These are phyloP conservation scores for Congeria kusceri DNA, from an alignment of 2,888 invertebrate genomes.

Conservation along the genomic window DNA sequence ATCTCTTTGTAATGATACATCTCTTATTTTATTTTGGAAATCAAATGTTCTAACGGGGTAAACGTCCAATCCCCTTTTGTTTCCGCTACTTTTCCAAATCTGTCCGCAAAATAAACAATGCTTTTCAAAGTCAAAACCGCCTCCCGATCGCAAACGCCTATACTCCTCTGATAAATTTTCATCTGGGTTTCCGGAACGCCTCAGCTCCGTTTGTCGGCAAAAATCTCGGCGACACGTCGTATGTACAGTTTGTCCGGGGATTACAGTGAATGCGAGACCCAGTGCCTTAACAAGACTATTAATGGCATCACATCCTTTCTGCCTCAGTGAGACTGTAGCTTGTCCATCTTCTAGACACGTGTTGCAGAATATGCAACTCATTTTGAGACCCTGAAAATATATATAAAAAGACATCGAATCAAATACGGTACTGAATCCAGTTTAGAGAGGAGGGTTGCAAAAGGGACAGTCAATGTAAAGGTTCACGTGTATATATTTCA, in stretches of 20 bases:
- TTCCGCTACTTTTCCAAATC: constrained; percentile 6
- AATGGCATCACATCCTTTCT: constrained; percentile 13
- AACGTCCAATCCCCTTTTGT: constrained; percentile 8
- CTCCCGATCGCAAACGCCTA: neutral
- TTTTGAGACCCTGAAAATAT: too few relatives aligned
- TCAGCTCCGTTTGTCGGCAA: neutral
- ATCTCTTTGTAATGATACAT: constrained; percentile 11
- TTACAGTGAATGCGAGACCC: neutral
- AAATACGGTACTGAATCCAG: too few relatives aligned
- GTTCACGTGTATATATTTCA: too few relatives aligned
- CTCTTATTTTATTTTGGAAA: constrained; percentile 16
- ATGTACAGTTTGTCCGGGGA: constrained; percentile 15
- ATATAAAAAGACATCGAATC: too few relatives aligned
- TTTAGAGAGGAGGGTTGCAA: too few relatives aligned
- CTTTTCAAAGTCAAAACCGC: constrained; percentile 15
- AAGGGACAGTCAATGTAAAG: too few relatives aligned
- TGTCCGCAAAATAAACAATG: constrained; percentile 44
- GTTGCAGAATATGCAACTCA: too few relatives aligned
- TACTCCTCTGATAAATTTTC: neutral
- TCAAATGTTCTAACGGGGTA: constrained; percentile 27
- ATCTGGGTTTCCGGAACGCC: neutral
- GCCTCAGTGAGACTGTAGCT: neutral
- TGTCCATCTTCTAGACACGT: too few relatives aligned
- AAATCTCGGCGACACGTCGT: constrained; percentile 4
- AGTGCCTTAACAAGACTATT: neutral